Conservation (phyloP, 2,113 vertebrate species). For the Acinonyx jubatus region DNA sequence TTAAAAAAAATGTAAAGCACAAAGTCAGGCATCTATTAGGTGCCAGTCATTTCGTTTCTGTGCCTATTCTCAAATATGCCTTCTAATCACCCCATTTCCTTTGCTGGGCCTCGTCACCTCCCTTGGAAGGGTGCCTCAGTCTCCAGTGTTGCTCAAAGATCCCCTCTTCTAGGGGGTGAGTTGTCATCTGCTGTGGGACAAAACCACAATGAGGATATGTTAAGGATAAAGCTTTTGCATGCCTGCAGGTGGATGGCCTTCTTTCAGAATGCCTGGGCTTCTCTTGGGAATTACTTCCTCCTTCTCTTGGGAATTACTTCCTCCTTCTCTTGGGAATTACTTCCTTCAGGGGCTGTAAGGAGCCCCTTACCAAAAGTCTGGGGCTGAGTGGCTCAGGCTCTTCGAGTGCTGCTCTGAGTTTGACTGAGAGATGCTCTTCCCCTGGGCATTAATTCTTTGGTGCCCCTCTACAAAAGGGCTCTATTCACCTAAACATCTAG, state of each 20-base stretch:
- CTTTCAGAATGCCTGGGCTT: not conserved
- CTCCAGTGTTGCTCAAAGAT: not conserved
- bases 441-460: not conserved
- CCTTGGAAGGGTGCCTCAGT: not conserved
- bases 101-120: rapidly evolving
- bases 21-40: not conserved
- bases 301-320: not conserved
- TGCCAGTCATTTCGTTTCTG: not conserved
- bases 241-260: not conserved
- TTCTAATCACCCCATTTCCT: not conserved
- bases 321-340: not conserved
- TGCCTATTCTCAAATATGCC: not conserved
- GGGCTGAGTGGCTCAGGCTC: not conserved
- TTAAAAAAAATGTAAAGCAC: not conserved
- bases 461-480: not conserved
- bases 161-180: not conserved
- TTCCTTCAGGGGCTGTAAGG: not conserved
- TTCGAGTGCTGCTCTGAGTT: not conserved
- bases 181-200: not conserved
- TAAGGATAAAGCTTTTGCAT: not conserved
- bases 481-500: not conserved
- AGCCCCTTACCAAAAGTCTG: not conserved
- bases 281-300: not conserved
- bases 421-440: not conserved
- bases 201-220: not conserved